Conservation (phyloP, 1,140 invertebrate genomes). For the Heterodera carotae region DNA sequence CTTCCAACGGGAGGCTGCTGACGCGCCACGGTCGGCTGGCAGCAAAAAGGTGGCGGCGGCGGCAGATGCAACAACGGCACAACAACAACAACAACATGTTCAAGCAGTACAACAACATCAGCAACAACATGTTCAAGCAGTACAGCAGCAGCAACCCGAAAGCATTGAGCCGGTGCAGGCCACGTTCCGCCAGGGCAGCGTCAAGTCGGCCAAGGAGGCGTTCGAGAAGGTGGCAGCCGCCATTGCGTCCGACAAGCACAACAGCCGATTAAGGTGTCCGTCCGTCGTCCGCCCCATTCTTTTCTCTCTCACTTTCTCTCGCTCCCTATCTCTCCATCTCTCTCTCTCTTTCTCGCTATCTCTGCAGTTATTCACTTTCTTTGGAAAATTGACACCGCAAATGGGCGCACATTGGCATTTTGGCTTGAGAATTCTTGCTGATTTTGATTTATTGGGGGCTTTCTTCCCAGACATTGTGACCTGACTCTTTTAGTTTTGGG, state of each 20-base stretch:
- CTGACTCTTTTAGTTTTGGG: too few relatives aligned
- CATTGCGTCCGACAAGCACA: constrained; percentile 17
- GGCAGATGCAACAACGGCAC: neutral
- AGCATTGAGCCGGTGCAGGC: constrained; percentile 9
- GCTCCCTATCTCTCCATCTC: too few relatives aligned
- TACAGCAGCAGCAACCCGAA: neutral
- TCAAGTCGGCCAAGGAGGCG: constrained; percentile 30
- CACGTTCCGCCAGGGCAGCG: constrained; percentile 21
- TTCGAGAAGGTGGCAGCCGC: constrained; percentile 33
- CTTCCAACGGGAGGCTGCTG: constrained; percentile 57
- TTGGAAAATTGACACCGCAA: too few relatives aligned
- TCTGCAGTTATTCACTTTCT: too few relatives aligned
- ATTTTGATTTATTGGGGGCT: too few relatives aligned
- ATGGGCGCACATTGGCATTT: too few relatives aligned
- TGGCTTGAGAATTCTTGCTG: too few relatives aligned
- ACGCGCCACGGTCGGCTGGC: constrained; percentile 2
- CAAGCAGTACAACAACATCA: neutral
- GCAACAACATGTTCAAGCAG: constrained; percentile 5
- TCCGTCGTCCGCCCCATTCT: too few relatives aligned
- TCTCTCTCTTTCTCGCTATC: neutral
- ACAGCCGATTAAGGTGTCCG: neutral
- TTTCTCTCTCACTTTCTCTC: too few relatives aligned
- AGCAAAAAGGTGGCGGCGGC: neutral
- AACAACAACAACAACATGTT: neutral
- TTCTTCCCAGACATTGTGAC: too few relatives aligned